Conservation (phyloP, 2,797 vertebrate genomes). For the Tenualosa thibaudeaui region DNA sequence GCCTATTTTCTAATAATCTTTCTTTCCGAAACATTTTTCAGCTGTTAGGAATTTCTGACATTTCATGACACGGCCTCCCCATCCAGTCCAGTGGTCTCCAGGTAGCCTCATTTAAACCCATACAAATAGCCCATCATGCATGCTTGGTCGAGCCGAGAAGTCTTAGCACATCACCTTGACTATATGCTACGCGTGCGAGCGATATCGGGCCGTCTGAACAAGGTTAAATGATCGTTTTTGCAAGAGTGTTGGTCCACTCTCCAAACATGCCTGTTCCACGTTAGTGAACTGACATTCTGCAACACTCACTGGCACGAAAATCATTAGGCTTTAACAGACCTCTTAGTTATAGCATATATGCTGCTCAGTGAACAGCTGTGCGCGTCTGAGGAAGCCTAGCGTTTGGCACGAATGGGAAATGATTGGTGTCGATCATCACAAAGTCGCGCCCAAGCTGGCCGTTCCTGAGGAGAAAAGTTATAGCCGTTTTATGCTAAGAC, state of each 20-base stretch:
- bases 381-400: not conserved
- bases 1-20: not conserved
- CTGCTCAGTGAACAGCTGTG: not conserved
- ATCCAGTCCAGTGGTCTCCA: not conserved
- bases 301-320: not conserved
- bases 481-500: not conserved
- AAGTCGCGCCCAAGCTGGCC: not conserved
- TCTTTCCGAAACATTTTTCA: not conserved
- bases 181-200: not conserved
- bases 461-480: not conserved
- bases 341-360: not conserved
- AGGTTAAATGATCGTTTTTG: not conserved
- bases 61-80: not conserved
- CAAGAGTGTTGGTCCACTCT: not conserved
- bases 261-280: not conserved
- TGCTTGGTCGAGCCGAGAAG: conserved; percentile 2
- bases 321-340: not conserved
- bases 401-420: not conserved
- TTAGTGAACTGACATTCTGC: not conserved
- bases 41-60: not conserved
- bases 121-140: not conserved
- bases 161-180: not conserved
- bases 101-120: conserved; percentile 18
- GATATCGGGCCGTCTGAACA: not conserved
- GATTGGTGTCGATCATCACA: not conserved